Conservation (phyloP, 2,797 vertebrate species). For the Aotus griseimembra region DNA sequence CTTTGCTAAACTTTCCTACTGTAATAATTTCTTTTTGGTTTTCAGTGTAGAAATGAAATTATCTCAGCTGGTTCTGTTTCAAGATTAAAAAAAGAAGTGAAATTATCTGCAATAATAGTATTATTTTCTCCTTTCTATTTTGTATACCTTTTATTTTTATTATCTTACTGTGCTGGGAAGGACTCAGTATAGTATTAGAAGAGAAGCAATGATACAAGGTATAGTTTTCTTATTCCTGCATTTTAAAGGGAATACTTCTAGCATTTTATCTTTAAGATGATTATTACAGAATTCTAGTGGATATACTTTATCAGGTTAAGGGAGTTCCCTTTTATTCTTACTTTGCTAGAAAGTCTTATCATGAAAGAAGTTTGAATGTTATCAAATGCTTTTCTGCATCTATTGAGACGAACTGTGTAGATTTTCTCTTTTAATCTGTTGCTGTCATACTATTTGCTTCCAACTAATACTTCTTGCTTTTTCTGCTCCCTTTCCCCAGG, state of each 20-base stretch:
- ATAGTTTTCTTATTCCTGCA: not conserved
- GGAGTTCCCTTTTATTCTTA: not conserved
- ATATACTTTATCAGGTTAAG: not conserved
- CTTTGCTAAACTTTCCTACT: not conserved
- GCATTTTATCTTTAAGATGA: not conserved
- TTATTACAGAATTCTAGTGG: not conserved
- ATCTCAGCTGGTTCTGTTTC: not conserved
- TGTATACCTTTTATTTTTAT: slow-evolving; percentile 11
- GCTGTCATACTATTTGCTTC: not conserved
- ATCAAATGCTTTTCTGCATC: not conserved
- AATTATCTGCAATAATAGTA: not conserved
- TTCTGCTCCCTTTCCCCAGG: slow-evolving; percentile 83
- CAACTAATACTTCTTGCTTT: slow-evolving; percentile 11
- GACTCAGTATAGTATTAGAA: not conserved
- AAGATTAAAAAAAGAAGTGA: not conserved
- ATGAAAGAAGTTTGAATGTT: slow-evolving; percentile 38
- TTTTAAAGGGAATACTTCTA: not conserved
- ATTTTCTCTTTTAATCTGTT: slow-evolving; percentile 43
- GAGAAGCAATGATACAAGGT: not conserved
- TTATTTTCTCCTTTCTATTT: not conserved
- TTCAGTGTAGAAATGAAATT: not conserved
- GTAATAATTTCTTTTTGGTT: not conserved
- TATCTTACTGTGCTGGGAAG: not conserved
- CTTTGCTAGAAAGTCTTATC: not conserved
- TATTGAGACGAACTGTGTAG: not conserved